Evolutionary conservation across 2,797 vertebrate species (phyloP), one percentile per base, ranked within the genome.

Genomic region (Loris lydekkerianus): DNA sequence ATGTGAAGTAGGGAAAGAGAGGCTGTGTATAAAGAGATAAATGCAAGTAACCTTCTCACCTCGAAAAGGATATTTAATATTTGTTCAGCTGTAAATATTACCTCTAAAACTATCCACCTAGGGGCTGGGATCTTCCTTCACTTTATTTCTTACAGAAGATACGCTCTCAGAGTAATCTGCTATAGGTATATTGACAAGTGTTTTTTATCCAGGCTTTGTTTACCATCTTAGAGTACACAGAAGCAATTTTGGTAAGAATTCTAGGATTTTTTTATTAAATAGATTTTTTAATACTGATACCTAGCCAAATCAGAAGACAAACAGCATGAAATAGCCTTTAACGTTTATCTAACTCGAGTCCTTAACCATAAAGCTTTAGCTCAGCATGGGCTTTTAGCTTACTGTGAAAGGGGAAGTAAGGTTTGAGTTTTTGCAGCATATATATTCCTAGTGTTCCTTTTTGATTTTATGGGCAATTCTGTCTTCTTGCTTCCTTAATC

Each of bases 401-500:
- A 87, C 25, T 76, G 1, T 0, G 0, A 92, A 76, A 53, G 18
- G 82, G 78, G 86, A 91, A 89, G 67, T 77, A 93, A n/a, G 29
- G 70, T 93, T 98, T 97, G 69, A 86, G 89, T 86, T 98, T 97
- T 95, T 97, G 0, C 65, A 96, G 86, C 81, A 97, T 96, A 95
- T 96, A 86, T 90, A 97, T 95, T 92, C 97, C 95, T 89, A 94
- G 58, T 65, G 31, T 87, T 97, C 75, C 91, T 95, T 87, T 78
- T 93, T 93, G 96, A 86, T 90, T 98, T 97, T 96, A 94, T 61
- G 31, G 96, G 61, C 88, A 96, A 94, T 97, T 97, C 80, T 77
- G 18, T 94, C 96, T 98, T 97, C 94, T 73, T 87, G 88, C 91
- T 98, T 97, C 92, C 97, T 98, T 98, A 97, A 95, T 98, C 91